phyloP scores from a whole-genome alignment of 2,797 vertebrate species.

The Pitangus sulphuratus region DNA sequence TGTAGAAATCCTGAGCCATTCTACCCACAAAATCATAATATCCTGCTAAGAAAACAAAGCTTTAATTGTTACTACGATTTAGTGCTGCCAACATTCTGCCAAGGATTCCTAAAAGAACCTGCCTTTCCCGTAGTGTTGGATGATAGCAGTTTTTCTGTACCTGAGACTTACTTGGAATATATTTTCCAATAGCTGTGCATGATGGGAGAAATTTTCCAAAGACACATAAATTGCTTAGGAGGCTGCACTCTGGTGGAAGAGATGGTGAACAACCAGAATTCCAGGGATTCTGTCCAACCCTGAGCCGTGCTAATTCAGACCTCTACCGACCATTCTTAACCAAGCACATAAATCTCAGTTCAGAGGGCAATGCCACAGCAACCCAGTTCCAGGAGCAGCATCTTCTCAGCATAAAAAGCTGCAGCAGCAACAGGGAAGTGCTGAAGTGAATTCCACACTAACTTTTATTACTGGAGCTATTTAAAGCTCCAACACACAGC shows the following conservation, averaged over 20 bases:
- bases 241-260: neutral
- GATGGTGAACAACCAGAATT: neutral
- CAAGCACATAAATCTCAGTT: neutral
- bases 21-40: neutral
- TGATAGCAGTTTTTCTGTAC: neutral
- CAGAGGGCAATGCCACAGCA: neutral
- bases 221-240: neutral
- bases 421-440: neutral
- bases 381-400: neutral
- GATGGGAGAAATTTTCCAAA: neutral
- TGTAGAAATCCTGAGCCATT: neutral
- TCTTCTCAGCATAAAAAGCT: neutral
- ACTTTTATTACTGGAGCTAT: neutral
- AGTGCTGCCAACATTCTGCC: neutral
- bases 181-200: neutral
- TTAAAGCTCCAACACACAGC: neutral
- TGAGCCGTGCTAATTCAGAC: neutral
- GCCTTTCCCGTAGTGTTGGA: neutral
- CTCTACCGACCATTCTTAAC: neutral
- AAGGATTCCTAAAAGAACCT: neutral
- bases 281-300: neutral
- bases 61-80: neutral
- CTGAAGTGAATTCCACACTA: neutral
- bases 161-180: neutral
- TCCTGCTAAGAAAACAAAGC: neutral